phyloP scores from a whole-genome alignment of 2,888 invertebrate genomes.

The Iselma pallidipennis region DNA sequence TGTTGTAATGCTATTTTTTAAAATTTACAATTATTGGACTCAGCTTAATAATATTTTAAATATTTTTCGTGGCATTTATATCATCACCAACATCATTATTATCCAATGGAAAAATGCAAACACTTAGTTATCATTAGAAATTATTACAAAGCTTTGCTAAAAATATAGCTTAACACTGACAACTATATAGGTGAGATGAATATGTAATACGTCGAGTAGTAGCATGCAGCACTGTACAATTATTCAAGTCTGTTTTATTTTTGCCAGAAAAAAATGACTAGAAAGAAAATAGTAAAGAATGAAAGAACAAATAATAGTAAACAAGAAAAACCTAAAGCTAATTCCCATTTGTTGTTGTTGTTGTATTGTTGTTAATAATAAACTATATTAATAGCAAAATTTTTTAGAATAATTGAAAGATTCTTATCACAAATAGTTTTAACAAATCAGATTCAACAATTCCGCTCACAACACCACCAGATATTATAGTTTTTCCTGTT shows the following conservation, averaged over 20 bases:
- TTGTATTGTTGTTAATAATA: background rate
- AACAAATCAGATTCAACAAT: background rate
- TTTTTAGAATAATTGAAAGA: background rate
- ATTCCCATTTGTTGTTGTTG: background rate
- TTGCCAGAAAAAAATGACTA: background rate
- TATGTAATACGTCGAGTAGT: too few species aligned
- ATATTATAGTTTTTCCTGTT: too few species aligned
- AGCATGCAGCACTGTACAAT: background rate
- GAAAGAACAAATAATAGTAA: background rate
- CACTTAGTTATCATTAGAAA: background rate
- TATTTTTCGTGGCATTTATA: too few species aligned
- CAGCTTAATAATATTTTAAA: background rate
- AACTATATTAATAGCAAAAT: slow-evolving; percentile 23
- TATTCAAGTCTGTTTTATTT: background rate
- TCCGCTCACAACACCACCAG: too few species aligned
- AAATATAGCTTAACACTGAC: slow-evolving; percentile 8
- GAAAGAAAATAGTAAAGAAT: background rate
- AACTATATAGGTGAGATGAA: background rate
- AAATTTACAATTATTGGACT: background rate
- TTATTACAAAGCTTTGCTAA: slow-evolving; percentile 1
- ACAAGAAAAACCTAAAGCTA: background rate
- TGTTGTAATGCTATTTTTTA: background rate
- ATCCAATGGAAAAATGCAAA: background rate
- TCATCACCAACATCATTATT: background rate
- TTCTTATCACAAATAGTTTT: slow-evolving; percentile 2